Percentiles rank a stretch among this genome's conserved stretches.
These are phyloP conservation scores for Venustoraphidia nigricollis DNA, from an alignment of 2,888 invertebrate species.

Conservation along the genomic window DNA sequence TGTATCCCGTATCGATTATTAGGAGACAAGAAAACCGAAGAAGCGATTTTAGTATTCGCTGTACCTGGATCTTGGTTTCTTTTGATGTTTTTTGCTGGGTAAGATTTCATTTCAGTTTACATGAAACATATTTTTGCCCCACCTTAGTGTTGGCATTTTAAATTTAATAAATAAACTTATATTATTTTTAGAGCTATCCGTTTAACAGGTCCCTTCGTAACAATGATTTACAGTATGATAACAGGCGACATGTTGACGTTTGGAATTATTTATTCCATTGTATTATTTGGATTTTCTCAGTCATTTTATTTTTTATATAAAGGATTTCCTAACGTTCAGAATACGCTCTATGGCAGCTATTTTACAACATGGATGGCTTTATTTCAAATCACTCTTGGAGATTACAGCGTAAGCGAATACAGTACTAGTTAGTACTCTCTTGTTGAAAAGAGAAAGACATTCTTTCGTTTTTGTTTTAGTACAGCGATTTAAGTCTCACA, in stretches of 20 bases:
- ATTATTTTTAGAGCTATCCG: slow-evolving; percentile 60
- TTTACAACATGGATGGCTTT: slow-evolving; percentile 93
- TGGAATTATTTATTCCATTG: slow-evolving; percentile 90
- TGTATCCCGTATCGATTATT: slow-evolving; percentile 77
- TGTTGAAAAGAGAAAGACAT: neutral
- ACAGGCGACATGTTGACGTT: slow-evolving; percentile 98
- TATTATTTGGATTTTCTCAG: slow-evolving; percentile 91
- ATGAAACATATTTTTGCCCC: neutral
- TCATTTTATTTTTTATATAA: slow-evolving; percentile 91
- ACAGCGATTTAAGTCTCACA: slow-evolving; percentile 77
- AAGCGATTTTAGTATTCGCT: slow-evolving; percentile 79
- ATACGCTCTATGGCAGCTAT: slow-evolving; percentile 69
- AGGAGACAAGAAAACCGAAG: slow-evolving; percentile 65
- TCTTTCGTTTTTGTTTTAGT: slow-evolving; percentile 42
- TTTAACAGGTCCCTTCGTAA: slow-evolving; percentile 95
- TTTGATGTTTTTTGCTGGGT: slow-evolving; percentile 98
- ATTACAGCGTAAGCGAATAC: slow-evolving; percentile 71
- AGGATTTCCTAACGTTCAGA: slow-evolving; percentile 67
- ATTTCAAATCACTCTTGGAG: slow-evolving; percentile 94
- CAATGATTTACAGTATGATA: slow-evolving; percentile 99
- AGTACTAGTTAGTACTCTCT: neutral
- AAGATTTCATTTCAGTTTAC: slow-evolving; percentile 17
- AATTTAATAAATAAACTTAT: slow-evolving; percentile 8
- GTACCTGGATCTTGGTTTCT: slow-evolving; percentile 96
- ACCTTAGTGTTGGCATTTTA: neutral